Conservation (phyloP, 2,888 invertebrate genomes). For the Lepidonotus clava region DNA sequence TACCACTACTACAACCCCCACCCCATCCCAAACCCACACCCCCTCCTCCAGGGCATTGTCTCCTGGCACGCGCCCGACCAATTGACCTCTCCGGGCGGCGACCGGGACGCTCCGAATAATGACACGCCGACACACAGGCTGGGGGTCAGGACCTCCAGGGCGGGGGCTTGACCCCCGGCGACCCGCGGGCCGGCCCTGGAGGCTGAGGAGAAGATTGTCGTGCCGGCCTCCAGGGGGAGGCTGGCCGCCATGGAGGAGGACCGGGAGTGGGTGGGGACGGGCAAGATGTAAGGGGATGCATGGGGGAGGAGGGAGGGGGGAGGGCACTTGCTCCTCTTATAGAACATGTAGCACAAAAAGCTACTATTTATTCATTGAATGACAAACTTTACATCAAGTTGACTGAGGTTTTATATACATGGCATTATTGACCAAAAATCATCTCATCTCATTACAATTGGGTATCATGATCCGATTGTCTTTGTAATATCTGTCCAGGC, state of each 20-base stretch:
- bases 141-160: neutral
- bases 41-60: constrained; percentile 18
- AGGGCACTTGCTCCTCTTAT: no score
- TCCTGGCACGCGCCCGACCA: constrained; percentile 37
- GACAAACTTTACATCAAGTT: no score
- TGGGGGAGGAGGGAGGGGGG: no score
- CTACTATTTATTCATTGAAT: no score
- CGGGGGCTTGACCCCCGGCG: constrained; percentile 35
- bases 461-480: no score
- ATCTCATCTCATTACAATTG: no score
- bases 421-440: no score
- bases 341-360: no score
- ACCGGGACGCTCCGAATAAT: constrained; percentile 38
- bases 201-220: constrained; percentile 53
- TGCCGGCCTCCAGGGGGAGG: neutral
- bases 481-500: no score
- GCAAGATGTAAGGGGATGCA: no score
- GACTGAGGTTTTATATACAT: no score
- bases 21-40: neutral
- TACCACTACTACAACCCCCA: neutral
- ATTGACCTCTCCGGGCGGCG: constrained; percentile 26
- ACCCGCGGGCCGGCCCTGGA: constrained; percentile 11
- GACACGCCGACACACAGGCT: constrained; percentile 50
- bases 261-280: neutral
- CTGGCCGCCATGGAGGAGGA: neutral